Conservation (phyloP, 2,113 vertebrate genomes). For the Thamnaconus septentrionalis region DNA sequence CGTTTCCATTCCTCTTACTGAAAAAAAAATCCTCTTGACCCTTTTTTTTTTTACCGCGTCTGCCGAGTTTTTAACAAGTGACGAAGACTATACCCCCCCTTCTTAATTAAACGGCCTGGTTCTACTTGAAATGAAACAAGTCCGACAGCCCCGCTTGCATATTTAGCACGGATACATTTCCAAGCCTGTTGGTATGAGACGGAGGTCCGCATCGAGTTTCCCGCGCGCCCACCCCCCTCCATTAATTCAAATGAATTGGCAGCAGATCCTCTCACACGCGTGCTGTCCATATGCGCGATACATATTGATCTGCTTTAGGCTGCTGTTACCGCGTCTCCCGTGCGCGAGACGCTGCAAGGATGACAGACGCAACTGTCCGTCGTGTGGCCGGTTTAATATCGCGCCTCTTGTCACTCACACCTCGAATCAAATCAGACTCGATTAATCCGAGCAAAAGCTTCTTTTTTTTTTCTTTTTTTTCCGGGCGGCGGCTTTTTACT, state of each 20-base stretch:
- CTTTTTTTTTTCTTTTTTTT: no score
- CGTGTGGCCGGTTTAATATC: not conserved
- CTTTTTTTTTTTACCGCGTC: not conserved
- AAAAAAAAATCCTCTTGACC: not conserved
- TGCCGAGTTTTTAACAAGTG: no score
- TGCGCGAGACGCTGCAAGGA: not conserved
- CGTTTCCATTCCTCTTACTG: not conserved
- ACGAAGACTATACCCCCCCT: no score
- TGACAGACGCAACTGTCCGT: no score
- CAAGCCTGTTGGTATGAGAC: conserved; percentile 57
- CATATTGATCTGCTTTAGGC: conserved; percentile 65
- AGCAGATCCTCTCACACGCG: conserved; percentile 59
- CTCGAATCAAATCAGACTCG: not conserved
- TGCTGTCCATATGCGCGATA: conserved; percentile 61
- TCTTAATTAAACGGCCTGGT: no score
- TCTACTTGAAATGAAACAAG: conserved; percentile 42
- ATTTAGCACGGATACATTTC: conserved; percentile 62
- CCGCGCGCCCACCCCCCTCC: conserved; percentile 55
- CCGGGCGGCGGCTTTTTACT: no score
- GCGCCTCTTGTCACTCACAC: not conserved
- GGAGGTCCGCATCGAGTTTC: conserved; percentile 67
- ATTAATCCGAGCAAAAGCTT: not conserved
- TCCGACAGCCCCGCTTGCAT: conserved; percentile 51
- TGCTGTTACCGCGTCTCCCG: conserved; percentile 41
- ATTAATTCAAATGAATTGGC: conserved; percentile 79